Evolutionary conservation across 1,140 invertebrate genomes (phyloP).

Genomic region (Psix sp.): DNA sequence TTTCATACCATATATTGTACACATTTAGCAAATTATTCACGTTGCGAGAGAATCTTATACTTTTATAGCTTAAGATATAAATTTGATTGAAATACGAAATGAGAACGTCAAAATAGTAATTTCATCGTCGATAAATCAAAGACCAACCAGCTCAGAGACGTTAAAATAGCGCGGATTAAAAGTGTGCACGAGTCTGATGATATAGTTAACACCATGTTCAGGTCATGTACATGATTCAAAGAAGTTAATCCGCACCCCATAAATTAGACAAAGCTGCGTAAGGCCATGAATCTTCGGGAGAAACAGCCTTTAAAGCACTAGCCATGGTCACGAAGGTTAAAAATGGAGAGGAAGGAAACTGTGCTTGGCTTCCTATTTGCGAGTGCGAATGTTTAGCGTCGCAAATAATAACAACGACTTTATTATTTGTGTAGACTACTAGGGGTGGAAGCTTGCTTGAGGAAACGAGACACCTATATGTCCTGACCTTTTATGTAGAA

Average conservation of each 20-base stretch:
- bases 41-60: neutral
- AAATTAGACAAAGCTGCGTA: slow-evolving; percentile 36
- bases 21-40: too few species aligned
- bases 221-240: slow-evolving; percentile 28
- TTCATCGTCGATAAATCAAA: slow-evolving; percentile 24
- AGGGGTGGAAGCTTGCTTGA: too few species aligned
- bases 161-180: slow-evolving; percentile 19
- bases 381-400: slow-evolving; percentile 29
- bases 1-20: too few species aligned
- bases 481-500: slow-evolving; percentile 67
- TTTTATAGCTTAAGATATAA: neutral
- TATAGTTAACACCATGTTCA: slow-evolving; percentile 43
- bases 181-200: slow-evolving; percentile 32
- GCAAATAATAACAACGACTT: slow-evolving; percentile 54
- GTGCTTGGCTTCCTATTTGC: slow-evolving; percentile 28
- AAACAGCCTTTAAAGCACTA: slow-evolving; percentile 28
- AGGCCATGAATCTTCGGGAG: slow-evolving; percentile 41
- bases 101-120: slow-evolving; percentile 22
- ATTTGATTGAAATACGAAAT: neutral
- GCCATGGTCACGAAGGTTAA: slow-evolving; percentile 23
- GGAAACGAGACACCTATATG: slow-evolving; percentile 53
- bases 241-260: slow-evolving; percentile 56
- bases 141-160: slow-evolving; percentile 3
- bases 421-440: slow-evolving; percentile 42
- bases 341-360: slow-evolving; percentile 16